Evolutionary conservation across 2,888 invertebrate genomes (phyloP), one percentile per base, ranked within the genome.

Genomic region (Perizoma affinitatum): DNA sequence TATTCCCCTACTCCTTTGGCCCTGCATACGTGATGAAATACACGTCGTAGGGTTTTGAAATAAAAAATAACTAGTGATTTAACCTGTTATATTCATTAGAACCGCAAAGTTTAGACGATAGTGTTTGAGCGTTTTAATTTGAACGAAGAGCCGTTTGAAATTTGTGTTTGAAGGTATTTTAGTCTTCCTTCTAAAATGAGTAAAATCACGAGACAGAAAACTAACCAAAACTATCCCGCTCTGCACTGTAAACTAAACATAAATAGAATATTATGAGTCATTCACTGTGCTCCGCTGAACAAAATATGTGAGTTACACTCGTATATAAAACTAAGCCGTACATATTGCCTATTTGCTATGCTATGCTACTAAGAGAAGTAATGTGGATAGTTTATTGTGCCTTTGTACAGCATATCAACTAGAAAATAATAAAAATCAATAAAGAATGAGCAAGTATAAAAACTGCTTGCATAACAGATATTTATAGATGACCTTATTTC

Each of bases 191-290:
- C 11, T 11, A 36, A 58, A 53, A 43, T 43, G 11, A 55, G 42
- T 53, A 45, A 35, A 49, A 54, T 10, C 33, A 9, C 50, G 40
- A 38, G 42, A 10, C 46, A 51, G 48, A 61, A 62, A 63, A 56
- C 56, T 46, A 38, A 35, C 61, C 38, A 52, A 57, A 69, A 64
- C 53, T 69, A 70, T 66, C 64, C 57, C 55, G 58, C 61, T 53
- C 54, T 46, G 57, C 60, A 57, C 63, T 52, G 61, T 63, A 63
- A 61, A 67, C 60, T 49, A 62, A 65, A 72, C 74, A 66, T 71
- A 80, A 77, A 79, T 78, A 77, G 75, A 68, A 55, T 57, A 57
- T 49, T 58, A 62, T 79, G 77, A 79, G 65, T 79, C 78, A 79
- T 70, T 68, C 46, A 57, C 47, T 65, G 58, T 61, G 65, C 67